Conservation (phyloP, 2,888 invertebrate species). For the Chrysopilus asiliformis region DNA sequence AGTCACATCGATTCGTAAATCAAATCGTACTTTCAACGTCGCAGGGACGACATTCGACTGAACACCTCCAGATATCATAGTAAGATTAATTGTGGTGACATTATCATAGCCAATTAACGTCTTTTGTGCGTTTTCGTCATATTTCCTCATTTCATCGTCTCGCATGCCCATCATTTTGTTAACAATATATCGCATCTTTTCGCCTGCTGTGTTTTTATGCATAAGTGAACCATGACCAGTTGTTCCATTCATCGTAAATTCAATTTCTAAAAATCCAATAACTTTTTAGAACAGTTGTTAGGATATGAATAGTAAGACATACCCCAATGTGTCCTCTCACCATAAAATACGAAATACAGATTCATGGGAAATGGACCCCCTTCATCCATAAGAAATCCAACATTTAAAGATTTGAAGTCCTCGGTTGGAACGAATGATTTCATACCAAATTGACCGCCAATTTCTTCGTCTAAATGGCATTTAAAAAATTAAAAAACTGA, state of each 20-base stretch:
- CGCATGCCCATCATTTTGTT: conserved; percentile 51
- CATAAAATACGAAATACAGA: conserved; percentile 46
- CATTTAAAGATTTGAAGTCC: conserved; percentile 54
- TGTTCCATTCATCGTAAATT: conserved; percentile 49
- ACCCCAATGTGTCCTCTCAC: conserved; percentile 59
- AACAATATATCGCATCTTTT: conserved; percentile 51
- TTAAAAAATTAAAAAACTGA: too few species aligned
- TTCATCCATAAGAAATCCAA: conserved; percentile 70
- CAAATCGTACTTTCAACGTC: conserved; percentile 49
- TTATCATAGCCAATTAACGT: conserved; percentile 52
- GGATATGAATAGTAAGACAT: conserved; percentile 25
- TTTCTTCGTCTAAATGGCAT: conserved; percentile 40
- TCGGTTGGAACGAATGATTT: conserved; percentile 46
- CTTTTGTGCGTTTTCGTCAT: conserved; percentile 36
- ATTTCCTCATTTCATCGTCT: conserved; percentile 43
- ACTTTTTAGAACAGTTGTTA: conserved; percentile 36
- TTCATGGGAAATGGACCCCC: conserved; percentile 59
- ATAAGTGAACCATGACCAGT: conserved; percentile 71
- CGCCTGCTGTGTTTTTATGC: conserved; percentile 53
- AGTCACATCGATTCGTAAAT: conserved; percentile 48
- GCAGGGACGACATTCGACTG: conserved; percentile 73
- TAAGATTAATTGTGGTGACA: conserved; percentile 64
- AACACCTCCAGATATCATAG: conserved; percentile 55
- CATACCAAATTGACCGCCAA: conserved; percentile 61
- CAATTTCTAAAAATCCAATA: conserved; percentile 37